Evolutionary conservation across 2,797 vertebrate species (phyloP), one percentile per base, ranked within the genome.

Genomic region (Emydoidea blandingii): DNA sequence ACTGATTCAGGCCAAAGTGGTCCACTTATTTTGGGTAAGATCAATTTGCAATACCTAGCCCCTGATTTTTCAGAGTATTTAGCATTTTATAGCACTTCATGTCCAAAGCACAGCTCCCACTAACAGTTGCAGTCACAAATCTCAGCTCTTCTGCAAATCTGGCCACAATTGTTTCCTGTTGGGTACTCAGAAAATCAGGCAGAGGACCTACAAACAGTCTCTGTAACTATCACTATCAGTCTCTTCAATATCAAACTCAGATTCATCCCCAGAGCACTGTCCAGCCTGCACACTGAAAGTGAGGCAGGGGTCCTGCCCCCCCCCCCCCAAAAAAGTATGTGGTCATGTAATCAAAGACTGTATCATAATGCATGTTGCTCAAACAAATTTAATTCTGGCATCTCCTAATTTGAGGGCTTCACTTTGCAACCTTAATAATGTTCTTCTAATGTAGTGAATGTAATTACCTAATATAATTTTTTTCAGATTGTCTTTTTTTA

Each of bases 21-120:
- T 54, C 85, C 79, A 87, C 89, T 96, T 80, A 95, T 96, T 96
- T 88, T 83, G 93, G 90, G 11, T 29, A 93, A 34, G 80, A 88
- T 91, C 23, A 1, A 0, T 96, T 83, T 78, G 81, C 49, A 12
- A 2, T 53, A 1, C 79, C 0, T 0, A 25, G 87, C 87, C 72
- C 79, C 79, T 62, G 91, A 88, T 94, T 72, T 81, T 62, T 52
- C 91, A 23, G 3, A 56, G 57, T n/a, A 0, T 91, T 79, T 0
- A 0, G 88, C 1, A 3, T 49, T 79, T 74, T 23, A 0, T 31
- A 0, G 1, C 47, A 0, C 56, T 72, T 9, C 0, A 49, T 8
- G 37, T 78, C 76, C 1, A 25, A 57, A 86, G 87, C 53, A 41
- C 8, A 2, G 4, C n/a, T 91, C 74, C 74, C 0, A 0, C 81